phyloP scores from a whole-genome alignment of 2,888 invertebrate genomes.

The Volucella bombylans region DNA sequence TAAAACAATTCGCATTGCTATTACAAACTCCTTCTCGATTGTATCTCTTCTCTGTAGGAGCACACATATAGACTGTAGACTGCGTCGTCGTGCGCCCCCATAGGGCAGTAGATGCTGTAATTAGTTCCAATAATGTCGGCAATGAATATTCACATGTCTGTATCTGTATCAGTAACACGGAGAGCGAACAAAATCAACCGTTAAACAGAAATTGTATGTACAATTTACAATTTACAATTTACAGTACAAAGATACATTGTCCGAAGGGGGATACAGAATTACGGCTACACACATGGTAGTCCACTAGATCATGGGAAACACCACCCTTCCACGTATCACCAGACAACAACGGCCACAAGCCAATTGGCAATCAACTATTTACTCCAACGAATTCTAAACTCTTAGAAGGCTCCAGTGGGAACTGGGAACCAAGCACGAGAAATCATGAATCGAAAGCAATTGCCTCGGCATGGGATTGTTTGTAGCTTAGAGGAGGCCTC shows the following conservation, averaged over 20 bases:
- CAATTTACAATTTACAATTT: conserved; percentile 55
- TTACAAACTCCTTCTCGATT: too few relatives aligned
- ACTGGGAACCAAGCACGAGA: too few relatives aligned
- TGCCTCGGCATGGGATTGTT: conserved; percentile 34
- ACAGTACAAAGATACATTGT: conserved; percentile 45
- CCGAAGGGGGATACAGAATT: not conserved
- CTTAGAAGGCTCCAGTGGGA: not conserved
- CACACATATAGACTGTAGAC: too few relatives aligned
- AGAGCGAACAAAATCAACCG: conserved; percentile 53
- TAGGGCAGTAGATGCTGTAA: conserved; percentile 28
- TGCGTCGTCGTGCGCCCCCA: too few relatives aligned
- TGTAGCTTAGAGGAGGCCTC: conserved; percentile 7
- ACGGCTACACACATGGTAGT: conserved; percentile 23
- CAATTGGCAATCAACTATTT: conserved; percentile 63
- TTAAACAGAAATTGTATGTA: conserved; percentile 52
- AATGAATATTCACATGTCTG: conserved; percentile 18
- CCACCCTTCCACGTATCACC: conserved; percentile 1
- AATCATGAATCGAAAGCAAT: conserved; percentile 24
- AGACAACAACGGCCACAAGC: conserved; percentile 46
- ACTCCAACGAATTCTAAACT: conserved; percentile 28
- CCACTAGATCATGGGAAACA: conserved; percentile 43
- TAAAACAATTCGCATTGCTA: too few relatives aligned
- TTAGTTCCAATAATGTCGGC: conserved; percentile 44
- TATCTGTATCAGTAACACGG: conserved; percentile 25
- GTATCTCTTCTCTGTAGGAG: too few relatives aligned